Conservation (phyloP, 2,113 vertebrate genomes). For the Mobula birostris region DNA sequence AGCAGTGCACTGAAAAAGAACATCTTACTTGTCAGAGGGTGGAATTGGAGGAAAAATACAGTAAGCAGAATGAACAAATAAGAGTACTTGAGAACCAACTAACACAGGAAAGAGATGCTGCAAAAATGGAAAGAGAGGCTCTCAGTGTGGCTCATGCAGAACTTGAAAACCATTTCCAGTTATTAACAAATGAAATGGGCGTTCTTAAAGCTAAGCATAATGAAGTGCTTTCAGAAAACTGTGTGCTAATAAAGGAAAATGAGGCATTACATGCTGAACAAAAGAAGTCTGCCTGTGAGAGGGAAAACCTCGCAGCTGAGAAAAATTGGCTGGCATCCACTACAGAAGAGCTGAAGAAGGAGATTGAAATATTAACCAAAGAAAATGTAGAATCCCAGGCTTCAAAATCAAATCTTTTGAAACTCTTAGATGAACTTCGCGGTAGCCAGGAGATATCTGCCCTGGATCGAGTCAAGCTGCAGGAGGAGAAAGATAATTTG, state of each 20-base stretch:
- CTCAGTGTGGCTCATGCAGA: slow-evolving; percentile 49
- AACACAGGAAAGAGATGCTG: slow-evolving; percentile 52
- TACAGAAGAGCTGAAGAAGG: slow-evolving; percentile 54
- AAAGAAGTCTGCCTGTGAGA: slow-evolving; percentile 53
- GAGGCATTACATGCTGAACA: slow-evolving; percentile 52
- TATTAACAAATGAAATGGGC: slow-evolving; percentile 54
- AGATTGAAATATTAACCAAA: slow-evolving; percentile 50
- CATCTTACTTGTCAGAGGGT: slow-evolving; percentile 53
- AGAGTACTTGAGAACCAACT: slow-evolving; percentile 50
- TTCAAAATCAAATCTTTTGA: slow-evolving; percentile 47
- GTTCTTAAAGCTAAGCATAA: slow-evolving; percentile 47
- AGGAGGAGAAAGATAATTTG: slow-evolving; percentile 53
- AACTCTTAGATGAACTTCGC: slow-evolving; percentile 56
- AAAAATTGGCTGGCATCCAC: slow-evolving; percentile 53
- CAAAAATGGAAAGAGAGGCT: slow-evolving; percentile 49
- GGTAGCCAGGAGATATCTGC: slow-evolving; percentile 48
- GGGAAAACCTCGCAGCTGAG: slow-evolving; percentile 49
- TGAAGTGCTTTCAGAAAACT: slow-evolving; percentile 55
- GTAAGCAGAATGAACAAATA: slow-evolving; percentile 53
- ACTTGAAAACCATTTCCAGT: slow-evolving; percentile 47
- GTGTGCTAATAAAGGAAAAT: slow-evolving; percentile 55
- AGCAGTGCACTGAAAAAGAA: slow-evolving; percentile 53
- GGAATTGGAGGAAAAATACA: slow-evolving; percentile 55
- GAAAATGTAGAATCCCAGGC: slow-evolving; percentile 59
- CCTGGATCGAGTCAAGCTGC: slow-evolving; percentile 48